phyloP scores from a whole-genome alignment of 2,888 invertebrate genomes.

The Tetramorium bicarinatum region DNA sequence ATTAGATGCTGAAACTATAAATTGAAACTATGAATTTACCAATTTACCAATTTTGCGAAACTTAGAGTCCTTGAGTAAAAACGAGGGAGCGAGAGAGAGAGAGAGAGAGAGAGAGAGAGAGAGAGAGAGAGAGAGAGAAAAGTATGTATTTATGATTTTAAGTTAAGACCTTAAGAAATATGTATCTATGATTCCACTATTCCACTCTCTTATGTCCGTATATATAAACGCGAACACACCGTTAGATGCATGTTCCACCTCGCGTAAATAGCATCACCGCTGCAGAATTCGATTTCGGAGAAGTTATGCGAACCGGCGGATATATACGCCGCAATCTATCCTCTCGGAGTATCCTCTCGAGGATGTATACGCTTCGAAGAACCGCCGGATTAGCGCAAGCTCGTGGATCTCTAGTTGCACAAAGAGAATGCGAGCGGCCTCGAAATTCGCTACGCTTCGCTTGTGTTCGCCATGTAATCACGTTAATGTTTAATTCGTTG shows the following conservation, averaged over 20 bases:
- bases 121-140: not conserved
- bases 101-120: not conserved
- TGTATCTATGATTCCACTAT: not conserved
- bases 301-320: conserved; percentile 68
- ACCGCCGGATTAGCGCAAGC: conserved; percentile 70
- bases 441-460: conserved; percentile 64
- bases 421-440: conserved; percentile 70
- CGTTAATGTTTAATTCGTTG: conserved; percentile 71
- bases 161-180: not conserved
- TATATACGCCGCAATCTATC: conserved; percentile 53
- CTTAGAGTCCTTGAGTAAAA: not conserved
- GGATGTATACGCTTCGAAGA: conserved; percentile 59
- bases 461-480: conserved; percentile 63
- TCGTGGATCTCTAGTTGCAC: conserved; percentile 70
- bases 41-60: conserved; percentile 6
- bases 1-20: conserved; percentile 2
- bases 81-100: not conserved
- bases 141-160: not conserved
- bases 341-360: conserved; percentile 59
- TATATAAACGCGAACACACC: conserved; percentile 11
- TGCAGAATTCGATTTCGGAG: conserved; percentile 61
- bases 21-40: not conserved
- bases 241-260: conserved; percentile 45
- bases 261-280: conserved; percentile 39
- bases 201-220: not conserved